phyloP scores from a whole-genome alignment of 2,113 vertebrate genomes.

The Caloenas nicobarica region DNA sequence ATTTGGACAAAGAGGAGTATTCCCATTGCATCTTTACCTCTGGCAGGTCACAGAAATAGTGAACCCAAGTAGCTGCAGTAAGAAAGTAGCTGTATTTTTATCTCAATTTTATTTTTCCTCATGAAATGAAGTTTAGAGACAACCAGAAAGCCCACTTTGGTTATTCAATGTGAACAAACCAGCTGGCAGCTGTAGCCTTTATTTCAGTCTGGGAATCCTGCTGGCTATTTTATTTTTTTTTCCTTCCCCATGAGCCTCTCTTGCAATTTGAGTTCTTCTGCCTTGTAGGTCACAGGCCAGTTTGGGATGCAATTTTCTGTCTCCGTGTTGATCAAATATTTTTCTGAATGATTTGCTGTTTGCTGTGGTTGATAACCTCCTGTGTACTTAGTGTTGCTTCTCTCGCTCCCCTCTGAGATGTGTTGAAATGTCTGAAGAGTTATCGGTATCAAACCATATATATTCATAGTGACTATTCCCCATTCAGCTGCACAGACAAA shows the following conservation, averaged over 20 bases:
- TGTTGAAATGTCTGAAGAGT: neutral
- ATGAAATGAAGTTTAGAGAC: neutral
- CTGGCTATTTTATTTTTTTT: neutral
- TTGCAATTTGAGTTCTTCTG: slow-evolving; percentile 17
- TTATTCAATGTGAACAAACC: neutral
- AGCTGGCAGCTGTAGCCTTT: neutral
- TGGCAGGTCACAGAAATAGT: neutral
- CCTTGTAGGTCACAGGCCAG: neutral
- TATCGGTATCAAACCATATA: neutral
- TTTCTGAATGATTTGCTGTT: neutral
- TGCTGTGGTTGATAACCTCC: neutral
- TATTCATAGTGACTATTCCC: neutral
- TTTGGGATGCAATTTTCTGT: neutral
- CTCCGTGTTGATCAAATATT: neutral
- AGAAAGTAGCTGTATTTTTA: neutral
- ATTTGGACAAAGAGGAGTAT: neutral
- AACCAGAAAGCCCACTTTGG: neutral
- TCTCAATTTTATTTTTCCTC: neutral
- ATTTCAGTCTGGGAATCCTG: slow-evolving; percentile 12
- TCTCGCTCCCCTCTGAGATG: neutral
- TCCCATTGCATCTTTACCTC: neutral
- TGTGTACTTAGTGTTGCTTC: neutral
- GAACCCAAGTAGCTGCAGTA: neutral
- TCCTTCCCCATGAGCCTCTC: neutral
- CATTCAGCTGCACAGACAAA: neutral